These are phyloP conservation scores for Radopholus similis DNA, from an alignment of 1,140 invertebrate genomes.

Conservation along the genomic window DNA sequence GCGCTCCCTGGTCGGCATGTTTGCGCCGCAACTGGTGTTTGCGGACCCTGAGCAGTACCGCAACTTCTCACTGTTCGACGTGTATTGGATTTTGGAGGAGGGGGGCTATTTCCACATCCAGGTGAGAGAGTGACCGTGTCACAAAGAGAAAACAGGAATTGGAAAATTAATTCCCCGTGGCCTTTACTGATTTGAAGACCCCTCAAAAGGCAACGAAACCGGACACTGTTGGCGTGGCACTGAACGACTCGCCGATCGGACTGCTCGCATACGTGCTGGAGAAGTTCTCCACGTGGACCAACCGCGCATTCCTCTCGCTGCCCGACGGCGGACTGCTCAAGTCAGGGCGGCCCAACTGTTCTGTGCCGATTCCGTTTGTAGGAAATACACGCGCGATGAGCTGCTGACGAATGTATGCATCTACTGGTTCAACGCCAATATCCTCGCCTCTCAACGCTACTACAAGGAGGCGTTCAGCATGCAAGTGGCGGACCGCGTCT, in stretches of 20 bases:
- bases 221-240: constrained; percentile 71
- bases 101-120: constrained; percentile 75
- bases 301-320: constrained; percentile 61
- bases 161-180: background rate
- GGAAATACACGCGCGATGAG: constrained; percentile 69
- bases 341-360: background rate
- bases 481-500: too few relatives aligned
- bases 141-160: background rate
- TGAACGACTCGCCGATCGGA: constrained; percentile 67
- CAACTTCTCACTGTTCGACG: constrained; percentile 63
- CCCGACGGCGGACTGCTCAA: constrained; percentile 66
- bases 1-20: constrained; percentile 57
- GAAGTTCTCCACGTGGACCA: constrained; percentile 77
- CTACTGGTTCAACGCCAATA: constrained; percentile 69
- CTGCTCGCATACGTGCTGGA: constrained; percentile 78
- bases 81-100: constrained; percentile 67
- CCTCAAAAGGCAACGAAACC: constrained; percentile 62
- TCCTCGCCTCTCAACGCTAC: constrained; percentile 29
- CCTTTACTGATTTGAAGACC: too few relatives aligned
- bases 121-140: background rate
- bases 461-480: constrained; percentile 39
- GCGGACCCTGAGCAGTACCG: constrained; percentile 64
- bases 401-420: constrained; percentile 82
- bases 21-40: constrained; percentile 67
- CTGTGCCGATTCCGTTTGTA: constrained; percentile 62